A percentile compares a stretch with the other conserved stretches of the same genome.
Conservation (phyloP, 2,888 invertebrate genomes). For the Eupeodes luniger region DNA sequence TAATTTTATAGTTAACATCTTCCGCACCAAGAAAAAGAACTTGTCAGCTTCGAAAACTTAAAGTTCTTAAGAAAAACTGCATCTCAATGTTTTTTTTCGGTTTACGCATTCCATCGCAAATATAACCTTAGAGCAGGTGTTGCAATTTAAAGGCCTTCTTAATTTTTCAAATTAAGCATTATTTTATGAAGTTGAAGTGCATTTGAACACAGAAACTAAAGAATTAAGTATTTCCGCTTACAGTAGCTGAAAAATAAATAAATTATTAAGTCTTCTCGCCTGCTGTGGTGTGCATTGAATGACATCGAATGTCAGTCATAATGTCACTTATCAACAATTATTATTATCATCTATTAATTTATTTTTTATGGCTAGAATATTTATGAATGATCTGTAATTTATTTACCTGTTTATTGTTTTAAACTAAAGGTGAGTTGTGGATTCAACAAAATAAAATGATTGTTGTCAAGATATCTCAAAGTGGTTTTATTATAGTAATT, state of each 20-base stretch:
- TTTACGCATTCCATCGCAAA: neutral
- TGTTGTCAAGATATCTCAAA: too few relatives aligned
- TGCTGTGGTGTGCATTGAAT: neutral
- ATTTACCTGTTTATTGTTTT: neutral
- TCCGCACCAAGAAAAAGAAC: neutral
- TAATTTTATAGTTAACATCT: neutral
- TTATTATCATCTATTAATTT: neutral
- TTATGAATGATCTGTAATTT: conserved; percentile 1
- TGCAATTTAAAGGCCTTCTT: neutral
- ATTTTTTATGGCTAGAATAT: neutral
- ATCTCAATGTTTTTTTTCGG: neutral
- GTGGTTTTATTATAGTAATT: too few relatives aligned
- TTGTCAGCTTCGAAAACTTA: neutral
- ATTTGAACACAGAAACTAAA: neutral
- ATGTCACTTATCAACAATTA: conserved; percentile 5
- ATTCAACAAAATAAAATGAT: neutral
- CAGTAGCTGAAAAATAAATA: neutral
- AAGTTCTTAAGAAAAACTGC: neutral
- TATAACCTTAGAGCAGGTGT: neutral
- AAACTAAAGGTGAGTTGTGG: neutral
- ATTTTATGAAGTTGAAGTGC: conserved; percentile 10
- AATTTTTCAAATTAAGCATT: conserved; percentile 4
- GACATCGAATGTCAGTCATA: neutral
- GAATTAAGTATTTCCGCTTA: conserved; percentile 13
- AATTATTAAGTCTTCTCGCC: neutral